Percentiles rank a stretch among this genome's conserved stretches.
Conservation (phyloP, 2,797 vertebrate species). For the Sphenodon punctatus region DNA sequence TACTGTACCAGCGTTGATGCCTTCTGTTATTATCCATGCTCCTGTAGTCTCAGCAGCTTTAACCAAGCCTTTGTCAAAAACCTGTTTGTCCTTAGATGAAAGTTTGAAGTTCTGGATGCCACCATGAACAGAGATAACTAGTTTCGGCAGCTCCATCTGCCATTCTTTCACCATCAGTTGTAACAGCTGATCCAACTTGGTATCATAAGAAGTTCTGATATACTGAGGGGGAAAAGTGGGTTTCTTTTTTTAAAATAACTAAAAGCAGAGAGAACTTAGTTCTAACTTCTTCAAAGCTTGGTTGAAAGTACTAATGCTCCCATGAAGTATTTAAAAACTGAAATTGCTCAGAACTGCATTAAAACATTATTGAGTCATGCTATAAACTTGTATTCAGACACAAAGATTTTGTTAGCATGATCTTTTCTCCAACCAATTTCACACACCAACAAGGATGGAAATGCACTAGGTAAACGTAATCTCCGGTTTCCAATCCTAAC, state of each 20-base stretch:
- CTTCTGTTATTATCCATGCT: conserved; percentile 96
- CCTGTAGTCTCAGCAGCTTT: conserved; percentile 92
- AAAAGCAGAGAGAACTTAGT: neutral
- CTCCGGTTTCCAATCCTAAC: neutral
- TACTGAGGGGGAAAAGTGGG: conserved; percentile 79
- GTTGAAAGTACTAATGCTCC: neutral
- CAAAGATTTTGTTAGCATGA: neutral
- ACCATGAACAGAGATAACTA: conserved; percentile 92
- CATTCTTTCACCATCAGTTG: conserved; percentile 93
- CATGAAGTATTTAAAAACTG: neutral
- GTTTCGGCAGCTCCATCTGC: conserved; percentile 95
- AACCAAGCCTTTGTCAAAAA: conserved; percentile 91
- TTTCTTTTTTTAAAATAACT: neutral
- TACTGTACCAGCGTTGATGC: conserved; percentile 87
- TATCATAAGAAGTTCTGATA: conserved; percentile 89
- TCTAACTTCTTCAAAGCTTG: neutral
- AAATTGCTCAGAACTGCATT: neutral
- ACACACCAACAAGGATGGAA: neutral
- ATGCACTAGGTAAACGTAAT: neutral
- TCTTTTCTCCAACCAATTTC: neutral
- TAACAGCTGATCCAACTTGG: conserved; percentile 84
- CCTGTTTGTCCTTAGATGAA: conserved; percentile 84
- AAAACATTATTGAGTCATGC: neutral
- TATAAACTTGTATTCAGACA: neutral
- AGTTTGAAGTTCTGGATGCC: conserved; percentile 91